A percentile compares a stretch with the other conserved stretches of the same genome.
Conservation (phyloP, 2,797 vertebrate genomes). For the Remorina albescens region DNA sequence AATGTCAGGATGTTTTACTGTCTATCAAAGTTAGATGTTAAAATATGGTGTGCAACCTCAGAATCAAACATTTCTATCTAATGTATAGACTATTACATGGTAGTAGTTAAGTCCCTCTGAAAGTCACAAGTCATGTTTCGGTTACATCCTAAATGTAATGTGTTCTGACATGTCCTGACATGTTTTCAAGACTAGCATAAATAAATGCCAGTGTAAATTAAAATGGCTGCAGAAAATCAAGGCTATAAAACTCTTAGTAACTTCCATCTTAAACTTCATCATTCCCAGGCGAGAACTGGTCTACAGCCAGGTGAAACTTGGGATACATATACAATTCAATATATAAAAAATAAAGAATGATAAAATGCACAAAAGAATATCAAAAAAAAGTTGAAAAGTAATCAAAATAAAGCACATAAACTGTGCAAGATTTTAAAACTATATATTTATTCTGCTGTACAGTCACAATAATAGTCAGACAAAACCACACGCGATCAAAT, state of each 20-base stretch:
- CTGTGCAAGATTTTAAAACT: neutral
- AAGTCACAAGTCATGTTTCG: neutral
- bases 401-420: neutral
- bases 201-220: neutral
- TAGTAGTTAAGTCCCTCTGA: neutral
- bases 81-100: neutral
- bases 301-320: neutral
- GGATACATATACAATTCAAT: neutral
- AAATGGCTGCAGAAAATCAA: conserved; percentile 1
- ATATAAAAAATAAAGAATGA: neutral
- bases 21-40: too few species aligned
- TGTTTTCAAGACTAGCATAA: conserved; percentile 1
- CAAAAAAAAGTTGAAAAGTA: neutral
- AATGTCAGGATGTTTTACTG: too few species aligned
- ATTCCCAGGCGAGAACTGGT: neutral
- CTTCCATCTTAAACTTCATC: neutral
- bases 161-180: too few species aligned
- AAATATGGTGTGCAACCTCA: neutral
- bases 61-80: too few species aligned
- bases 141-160: neutral
- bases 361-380: neutral
- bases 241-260: neutral
- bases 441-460: neutral
- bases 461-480: neutral
- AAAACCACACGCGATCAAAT: neutral